A percentile compares a stretch with the other conserved stretches of the same genome.
Conservation (phyloP, 2,888 invertebrate species). For the Minunthozetes semirufus region DNA sequence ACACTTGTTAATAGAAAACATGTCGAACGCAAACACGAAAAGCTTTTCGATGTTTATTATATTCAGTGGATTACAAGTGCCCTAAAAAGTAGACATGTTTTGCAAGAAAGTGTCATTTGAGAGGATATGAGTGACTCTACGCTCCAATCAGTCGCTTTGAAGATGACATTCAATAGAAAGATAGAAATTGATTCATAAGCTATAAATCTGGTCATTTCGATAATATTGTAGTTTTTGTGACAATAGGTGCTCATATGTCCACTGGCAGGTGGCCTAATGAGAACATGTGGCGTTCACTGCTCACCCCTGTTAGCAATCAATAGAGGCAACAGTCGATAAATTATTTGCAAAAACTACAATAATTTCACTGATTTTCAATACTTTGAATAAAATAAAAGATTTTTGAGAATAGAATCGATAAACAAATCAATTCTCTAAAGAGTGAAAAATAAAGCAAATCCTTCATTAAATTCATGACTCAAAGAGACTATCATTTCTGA, state of each 20-base stretch:
- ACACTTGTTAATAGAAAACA: conserved; percentile 32
- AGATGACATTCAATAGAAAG: conserved; percentile 1
- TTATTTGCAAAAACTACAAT: background rate
- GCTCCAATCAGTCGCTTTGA: conserved; percentile 12
- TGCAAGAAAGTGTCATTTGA: conserved; percentile 32
- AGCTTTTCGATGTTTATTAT: conserved; percentile 23
- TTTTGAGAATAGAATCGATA: background rate
- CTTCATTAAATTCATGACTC: background rate
- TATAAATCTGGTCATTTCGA: background rate
- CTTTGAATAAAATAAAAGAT: background rate
- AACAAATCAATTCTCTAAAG: background rate
- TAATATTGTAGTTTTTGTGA: background rate
- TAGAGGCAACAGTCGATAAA: background rate
- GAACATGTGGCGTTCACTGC: conserved; percentile 6
- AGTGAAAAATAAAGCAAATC: conserved; percentile 15
- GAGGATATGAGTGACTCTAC: background rate
- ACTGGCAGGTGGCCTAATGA: conserved; percentile 30
- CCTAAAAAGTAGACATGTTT: conserved; percentile 16
- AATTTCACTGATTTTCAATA: background rate
- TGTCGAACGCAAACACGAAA: conserved; percentile 19
- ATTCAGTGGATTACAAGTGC: conserved; percentile 10
- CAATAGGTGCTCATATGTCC: background rate
- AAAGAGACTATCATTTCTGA: background rate
- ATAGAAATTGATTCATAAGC: conserved; percentile 12
- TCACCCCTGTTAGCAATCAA: conserved; percentile 1